Evolutionary conservation across 2,113 vertebrate genomes (phyloP).

Genomic region (Panthera uncia): DNA sequence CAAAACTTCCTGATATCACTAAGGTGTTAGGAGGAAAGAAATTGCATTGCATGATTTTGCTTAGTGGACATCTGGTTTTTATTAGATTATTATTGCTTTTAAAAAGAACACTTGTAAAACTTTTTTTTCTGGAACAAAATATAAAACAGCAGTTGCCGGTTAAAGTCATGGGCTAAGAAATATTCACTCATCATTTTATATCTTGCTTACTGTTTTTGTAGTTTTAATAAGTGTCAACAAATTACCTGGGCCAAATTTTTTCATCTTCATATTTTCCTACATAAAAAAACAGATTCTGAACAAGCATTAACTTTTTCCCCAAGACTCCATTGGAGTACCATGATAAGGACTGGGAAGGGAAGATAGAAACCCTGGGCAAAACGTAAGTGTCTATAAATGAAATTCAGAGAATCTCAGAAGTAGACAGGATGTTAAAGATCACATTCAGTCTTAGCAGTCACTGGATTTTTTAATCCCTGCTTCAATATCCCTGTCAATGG

Average conservation of each 20-base stretch:
- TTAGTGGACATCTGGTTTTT: conserved; percentile 26
- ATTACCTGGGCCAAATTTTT: conserved; percentile 11
- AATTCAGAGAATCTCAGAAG: conserved; percentile 16
- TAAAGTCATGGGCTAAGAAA: conserved; percentile 32
- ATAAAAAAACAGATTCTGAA: neutral
- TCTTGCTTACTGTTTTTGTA: conserved; percentile 37
- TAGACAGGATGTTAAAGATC: neutral
- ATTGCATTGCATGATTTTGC: conserved; percentile 51
- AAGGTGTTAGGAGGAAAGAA: conserved; percentile 54
- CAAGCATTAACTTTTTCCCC: conserved; percentile 6
- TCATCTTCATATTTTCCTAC: neutral
- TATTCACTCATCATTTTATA: conserved; percentile 41
- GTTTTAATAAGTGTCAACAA: conserved; percentile 53
- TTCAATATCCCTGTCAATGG: neutral
- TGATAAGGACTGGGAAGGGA: neutral
- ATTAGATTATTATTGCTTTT: conserved; percentile 51
- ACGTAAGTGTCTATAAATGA: neutral
- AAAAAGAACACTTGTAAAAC: conserved; percentile 42
- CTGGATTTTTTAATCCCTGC: neutral
- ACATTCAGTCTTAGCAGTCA: neutral
- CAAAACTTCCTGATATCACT: conserved; percentile 52
- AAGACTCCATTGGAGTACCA: neutral
- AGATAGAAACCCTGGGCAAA: neutral
- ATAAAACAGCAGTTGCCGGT: conserved; percentile 27
- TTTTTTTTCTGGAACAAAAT: conserved; percentile 53